Conservation (phyloP, 2,797 vertebrate species). For the Hoplostethus mediterraneus region DNA sequence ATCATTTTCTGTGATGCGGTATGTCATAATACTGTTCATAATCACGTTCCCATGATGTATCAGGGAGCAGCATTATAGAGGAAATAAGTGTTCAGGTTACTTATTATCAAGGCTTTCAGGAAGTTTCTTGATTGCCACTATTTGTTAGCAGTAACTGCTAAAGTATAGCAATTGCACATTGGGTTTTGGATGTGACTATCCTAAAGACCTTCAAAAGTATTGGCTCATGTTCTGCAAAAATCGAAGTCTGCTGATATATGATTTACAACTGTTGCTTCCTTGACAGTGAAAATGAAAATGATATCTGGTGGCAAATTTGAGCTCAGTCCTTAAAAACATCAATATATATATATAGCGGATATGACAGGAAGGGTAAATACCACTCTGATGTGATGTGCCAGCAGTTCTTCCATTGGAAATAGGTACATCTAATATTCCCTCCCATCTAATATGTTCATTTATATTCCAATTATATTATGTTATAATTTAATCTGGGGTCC, state of each 20-base stretch:
- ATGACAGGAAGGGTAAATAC: too few species aligned
- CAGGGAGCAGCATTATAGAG: neutral
- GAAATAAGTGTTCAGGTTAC: slow-evolving; percentile 4
- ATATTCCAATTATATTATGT: too few species aligned
- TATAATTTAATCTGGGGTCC: too few species aligned
- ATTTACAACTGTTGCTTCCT: neutral
- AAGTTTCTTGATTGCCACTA: neutral
- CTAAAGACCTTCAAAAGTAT: neutral
- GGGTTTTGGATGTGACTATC: neutral
- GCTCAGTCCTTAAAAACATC: neutral
- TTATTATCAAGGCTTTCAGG: slow-evolving; percentile 5
- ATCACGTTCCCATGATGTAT: neutral
- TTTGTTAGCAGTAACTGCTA: neutral
- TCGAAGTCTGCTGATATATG: neutral
- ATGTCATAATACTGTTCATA: neutral
- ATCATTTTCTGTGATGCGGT: neutral
- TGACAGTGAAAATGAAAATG: neutral
- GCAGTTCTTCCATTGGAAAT: neutral
- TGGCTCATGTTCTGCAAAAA: neutral
- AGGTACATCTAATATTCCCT: too few species aligned
- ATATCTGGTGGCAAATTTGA: neutral
- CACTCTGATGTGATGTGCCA: neutral
- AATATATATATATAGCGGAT: neutral
- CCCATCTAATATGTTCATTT: too few species aligned
- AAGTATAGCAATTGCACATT: neutral